Base-by-base conservation (phyloP, 2,888 invertebrate genomes). In the Lasioglossum oenotherae region DNA sequence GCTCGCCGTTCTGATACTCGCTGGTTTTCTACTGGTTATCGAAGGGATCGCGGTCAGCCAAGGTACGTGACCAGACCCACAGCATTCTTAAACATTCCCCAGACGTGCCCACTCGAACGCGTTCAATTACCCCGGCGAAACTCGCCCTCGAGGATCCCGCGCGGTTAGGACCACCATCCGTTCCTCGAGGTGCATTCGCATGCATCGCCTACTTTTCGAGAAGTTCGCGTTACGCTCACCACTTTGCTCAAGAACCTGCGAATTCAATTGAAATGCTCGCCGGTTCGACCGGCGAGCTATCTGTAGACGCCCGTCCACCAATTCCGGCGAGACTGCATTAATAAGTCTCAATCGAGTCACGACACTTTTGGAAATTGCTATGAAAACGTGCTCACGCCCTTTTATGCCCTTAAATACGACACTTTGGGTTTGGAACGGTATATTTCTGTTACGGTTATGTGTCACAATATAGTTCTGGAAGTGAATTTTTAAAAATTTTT, bases 11-110 rank as follows among this genome's bases (percentile, higher is more conserved):
- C 80, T 88, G 89, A 81, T 90, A 87, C 87, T 92, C 88, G 91
- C 92, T 92, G 93, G 92, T 88, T 91, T 93, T 89, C 90, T 93
- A 81, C 88, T 94, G 91, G 89, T 90, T 88, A 92, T 93, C 90
- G 92, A 93, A 90, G 92, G 91, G 89, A 92, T 92, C 87, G 91
- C 92, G 85, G 93, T 92, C 86, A 85, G 87, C 77, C 93, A 93
- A 93, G 94, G 94, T 94, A 93, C 85, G 91, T 87, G 71, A 46
- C 4, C 14, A 31, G 12, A 14, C 35, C 38, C 64, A 38, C 57
- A 80, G 71, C 78, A 19, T 64, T 38, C 23, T 69, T 8, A 10
- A 57, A 76, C 71, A 85, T 88, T 86, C 85, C 46, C 35, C 31
- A 23, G 49, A 72, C 72, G 74, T 75, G 19, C 64, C 19, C 64